Evolutionary conservation across 2,888 invertebrate species (phyloP), one percentile per base, ranked within the genome.

Genomic region (Macaria liturata): DNA sequence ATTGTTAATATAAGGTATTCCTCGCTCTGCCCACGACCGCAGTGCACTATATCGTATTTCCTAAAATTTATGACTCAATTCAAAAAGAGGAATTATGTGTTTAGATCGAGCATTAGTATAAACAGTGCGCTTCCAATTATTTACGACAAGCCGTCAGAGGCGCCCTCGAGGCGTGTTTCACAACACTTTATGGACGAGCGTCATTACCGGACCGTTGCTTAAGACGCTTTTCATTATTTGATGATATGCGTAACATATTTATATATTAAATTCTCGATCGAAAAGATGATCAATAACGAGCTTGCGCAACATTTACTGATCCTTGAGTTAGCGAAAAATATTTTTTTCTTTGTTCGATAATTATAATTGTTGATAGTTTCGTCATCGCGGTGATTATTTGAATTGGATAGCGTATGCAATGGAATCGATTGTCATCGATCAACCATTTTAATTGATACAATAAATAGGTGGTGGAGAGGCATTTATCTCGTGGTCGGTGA

Each of bases 111-210:
- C 79, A 86, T 88, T 85, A 86, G 84, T 79, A 81, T 79, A 81
- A 85, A 84, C 80, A 84, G 81, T 80, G 74, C 77, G 76, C 82
- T 82, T 86, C 83, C 80, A 83, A 86, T 86, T 86, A 87, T 88
- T 86, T 83, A 86, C 79, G 78, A 82, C 76, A 72, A 71, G 72
- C 66, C 56, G 66, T 70, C 71, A 69, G 72, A 68, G 66, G 72
- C 71, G 80, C 78, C 76, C 74, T 75, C 78, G 71, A 20, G 72
- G 81, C 80, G 51, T 65, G 73, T 84, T 84, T 76, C 83, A 72
- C 80, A 83, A 83, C 75, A 69, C 66, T 73, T 78, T 78, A 77
- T 80, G 72, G 73, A 76, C 74, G 72, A 70, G 68, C 75, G 65
- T 75, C 76, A 77, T 78, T 82, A 83, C 73, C 57, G 66, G 62